Evolutionary conservation across 2,113 vertebrate genomes (phyloP).

Genomic region (Ammospiza caudacuta): DNA sequence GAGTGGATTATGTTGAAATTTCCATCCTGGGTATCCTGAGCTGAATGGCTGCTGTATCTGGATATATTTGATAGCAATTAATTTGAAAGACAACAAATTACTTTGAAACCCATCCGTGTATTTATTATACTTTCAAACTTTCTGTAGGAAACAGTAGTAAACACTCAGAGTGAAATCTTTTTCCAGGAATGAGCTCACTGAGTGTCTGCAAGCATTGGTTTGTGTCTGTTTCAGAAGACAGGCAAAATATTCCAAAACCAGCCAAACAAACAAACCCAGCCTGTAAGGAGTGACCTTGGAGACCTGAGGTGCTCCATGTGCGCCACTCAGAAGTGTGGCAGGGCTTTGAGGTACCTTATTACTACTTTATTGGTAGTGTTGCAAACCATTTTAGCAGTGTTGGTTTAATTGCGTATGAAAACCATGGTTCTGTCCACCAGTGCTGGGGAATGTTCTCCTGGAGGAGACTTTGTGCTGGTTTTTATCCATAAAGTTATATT

Average conservation of each 20-base stretch:
- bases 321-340: background rate
- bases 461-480: background rate
- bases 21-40: background rate
- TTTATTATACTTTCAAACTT: background rate
- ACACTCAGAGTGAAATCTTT: background rate
- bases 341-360: background rate
- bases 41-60: background rate
- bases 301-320: background rate
- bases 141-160: background rate
- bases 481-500: background rate
- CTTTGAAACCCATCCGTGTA: rapidly evolving
- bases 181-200: background rate
- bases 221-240: background rate
- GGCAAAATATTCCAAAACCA: background rate
- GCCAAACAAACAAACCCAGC: background rate
- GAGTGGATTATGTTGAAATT: background rate
- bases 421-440: background rate
- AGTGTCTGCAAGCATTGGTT: background rate
- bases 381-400: background rate
- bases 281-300: rapidly evolving
- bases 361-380: background rate
- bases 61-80: background rate
- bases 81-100: background rate
- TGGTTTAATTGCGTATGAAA: background rate
- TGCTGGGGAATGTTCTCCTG: background rate